Evolutionary conservation across 2,797 vertebrate species (phyloP).

Genomic region (Knipowitschia caucasica): DNA sequence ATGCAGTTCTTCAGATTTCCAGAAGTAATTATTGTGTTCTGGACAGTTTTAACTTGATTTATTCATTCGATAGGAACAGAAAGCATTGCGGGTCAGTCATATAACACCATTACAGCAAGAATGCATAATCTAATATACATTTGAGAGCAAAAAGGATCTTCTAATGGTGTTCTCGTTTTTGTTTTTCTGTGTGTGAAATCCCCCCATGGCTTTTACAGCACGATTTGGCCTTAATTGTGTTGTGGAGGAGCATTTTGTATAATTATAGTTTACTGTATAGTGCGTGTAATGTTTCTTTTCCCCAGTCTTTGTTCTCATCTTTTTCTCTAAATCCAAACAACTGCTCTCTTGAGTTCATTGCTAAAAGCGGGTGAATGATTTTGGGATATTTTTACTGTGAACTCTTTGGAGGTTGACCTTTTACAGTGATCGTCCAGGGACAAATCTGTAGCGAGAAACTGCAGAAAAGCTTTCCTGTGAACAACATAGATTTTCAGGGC

Average conservation of each 20-base stretch:
- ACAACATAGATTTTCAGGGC: constrained; percentile 2
- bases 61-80: neutral
- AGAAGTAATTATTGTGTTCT: neutral
- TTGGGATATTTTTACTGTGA: neutral
- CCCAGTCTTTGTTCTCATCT: neutral
- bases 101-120: constrained; percentile 22
- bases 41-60: neutral
- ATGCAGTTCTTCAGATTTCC: neutral
- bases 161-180: constrained; percentile 19
- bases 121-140: constrained; percentile 11
- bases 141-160: constrained; percentile 10
- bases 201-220: neutral
- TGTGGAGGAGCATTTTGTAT: neutral
- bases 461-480: neutral
- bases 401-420: constrained; percentile 13
- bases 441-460: constrained; percentile 9
- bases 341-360: neutral
- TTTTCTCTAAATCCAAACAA: neutral
- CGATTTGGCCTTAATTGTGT: neutral
- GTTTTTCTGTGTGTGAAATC: constrained; percentile 15
- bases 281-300: neutral
- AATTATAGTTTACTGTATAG: neutral
- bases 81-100: constrained; percentile 17
- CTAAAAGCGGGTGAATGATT: neutral
- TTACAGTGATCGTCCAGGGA: constrained; percentile 19